These are phyloP conservation scores for Spodoptera frugiperda DNA, from an alignment of 1,140 invertebrate genomes.

Conservation along the genomic window DNA sequence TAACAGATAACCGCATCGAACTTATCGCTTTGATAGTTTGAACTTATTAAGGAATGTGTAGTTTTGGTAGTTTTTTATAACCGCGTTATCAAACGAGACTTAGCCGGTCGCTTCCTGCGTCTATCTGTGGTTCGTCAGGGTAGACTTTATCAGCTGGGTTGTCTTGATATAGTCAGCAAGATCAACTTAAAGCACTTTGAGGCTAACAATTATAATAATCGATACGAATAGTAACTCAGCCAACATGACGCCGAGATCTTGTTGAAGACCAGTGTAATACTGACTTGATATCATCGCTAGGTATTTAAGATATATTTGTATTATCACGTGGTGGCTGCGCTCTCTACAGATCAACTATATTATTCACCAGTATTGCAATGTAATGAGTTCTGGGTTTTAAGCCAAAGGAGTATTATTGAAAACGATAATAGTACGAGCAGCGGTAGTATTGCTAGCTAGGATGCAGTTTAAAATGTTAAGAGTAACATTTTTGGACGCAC, in stretches of 20 bases:
- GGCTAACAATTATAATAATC: conserved; percentile 28
- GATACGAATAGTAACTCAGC: conserved; percentile 17
- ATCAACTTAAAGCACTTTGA: conserved; percentile 63
- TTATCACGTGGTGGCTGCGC: conserved; percentile 40
- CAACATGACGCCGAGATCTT: conserved; percentile 35
- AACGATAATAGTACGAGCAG: conserved; percentile 44
- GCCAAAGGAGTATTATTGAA: conserved; percentile 43
- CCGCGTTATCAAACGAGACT: conserved; percentile 8
- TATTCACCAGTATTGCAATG: conserved; percentile 29
- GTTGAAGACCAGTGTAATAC: conserved; percentile 45
- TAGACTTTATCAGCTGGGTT: conserved; percentile 61
- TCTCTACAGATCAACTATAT: conserved; percentile 25
- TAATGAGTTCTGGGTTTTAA: conserved; percentile 10
- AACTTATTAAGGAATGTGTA: conserved; percentile 4
- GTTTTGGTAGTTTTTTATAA: conserved; percentile 13
- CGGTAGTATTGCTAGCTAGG: conserved; percentile 55
- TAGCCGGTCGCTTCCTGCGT: conserved; percentile 25
- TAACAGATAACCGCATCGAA: conserved; percentile 8
- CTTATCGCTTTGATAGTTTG: conserved; percentile 35
- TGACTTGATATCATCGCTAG: conserved; percentile 43
- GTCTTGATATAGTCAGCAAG: conserved; percentile 69
- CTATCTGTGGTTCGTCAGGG: conserved; percentile 41
- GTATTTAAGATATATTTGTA: conserved; percentile 43
- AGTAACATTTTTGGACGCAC: conserved; percentile 71
- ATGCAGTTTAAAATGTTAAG: conserved; percentile 60